Conservation (phyloP, 2,888 invertebrate genomes). For the Drosophila neonasuta region DNA sequence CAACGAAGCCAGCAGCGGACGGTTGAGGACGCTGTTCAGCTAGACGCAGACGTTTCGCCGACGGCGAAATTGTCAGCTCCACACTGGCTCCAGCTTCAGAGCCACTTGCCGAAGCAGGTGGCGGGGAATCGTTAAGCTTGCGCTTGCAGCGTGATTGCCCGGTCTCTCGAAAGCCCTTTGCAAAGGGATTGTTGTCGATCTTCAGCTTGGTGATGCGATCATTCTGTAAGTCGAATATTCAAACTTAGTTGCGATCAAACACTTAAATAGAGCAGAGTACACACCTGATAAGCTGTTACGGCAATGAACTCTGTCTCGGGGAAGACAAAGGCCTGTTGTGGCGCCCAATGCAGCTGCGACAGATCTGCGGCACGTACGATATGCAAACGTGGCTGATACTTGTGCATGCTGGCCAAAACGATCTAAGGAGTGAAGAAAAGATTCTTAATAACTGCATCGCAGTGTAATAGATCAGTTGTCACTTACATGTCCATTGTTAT, state of each 20-base stretch:
- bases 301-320: constrained; percentile 95
- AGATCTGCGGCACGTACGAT: constrained; percentile 90
- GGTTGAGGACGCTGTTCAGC: constrained; percentile 42
- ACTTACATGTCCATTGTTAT: constrained; percentile 90
- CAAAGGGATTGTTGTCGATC: constrained; percentile 95
- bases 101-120: constrained; percentile 29
- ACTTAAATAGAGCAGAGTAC: constrained; percentile 38
- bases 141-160: constrained; percentile 89
- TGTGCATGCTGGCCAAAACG: constrained; percentile 97
- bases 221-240: constrained; percentile 84
- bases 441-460: constrained; percentile 29
- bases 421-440: constrained; percentile 84
- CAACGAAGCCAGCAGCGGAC: constrained; percentile 14
- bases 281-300: constrained; percentile 96
- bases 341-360: constrained; percentile 87
- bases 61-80: constrained; percentile 41
- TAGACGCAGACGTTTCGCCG: constrained; percentile 73
- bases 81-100: constrained; percentile 5
- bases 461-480: neutral
- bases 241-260: constrained; percentile 39
- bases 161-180: constrained; percentile 94
- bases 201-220: constrained; percentile 93
- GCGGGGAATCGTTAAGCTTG: constrained; percentile 83
- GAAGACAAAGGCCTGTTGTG: constrained; percentile 87
- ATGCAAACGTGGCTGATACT: constrained; percentile 94